Base-by-base conservation (phyloP, 1,140 invertebrate genomes). In the Brachionus plicatilis region DNA sequence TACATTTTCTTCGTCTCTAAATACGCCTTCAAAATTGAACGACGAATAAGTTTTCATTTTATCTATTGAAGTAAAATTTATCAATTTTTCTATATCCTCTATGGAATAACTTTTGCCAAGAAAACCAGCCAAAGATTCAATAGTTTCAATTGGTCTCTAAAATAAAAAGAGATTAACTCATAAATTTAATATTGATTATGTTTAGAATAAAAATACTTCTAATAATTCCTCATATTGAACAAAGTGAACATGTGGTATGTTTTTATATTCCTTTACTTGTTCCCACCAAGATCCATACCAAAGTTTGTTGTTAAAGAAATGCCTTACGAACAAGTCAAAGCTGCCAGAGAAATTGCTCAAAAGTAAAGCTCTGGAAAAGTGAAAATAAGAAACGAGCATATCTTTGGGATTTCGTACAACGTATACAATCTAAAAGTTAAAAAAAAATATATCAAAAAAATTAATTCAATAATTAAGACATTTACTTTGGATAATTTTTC, bases 261-360 rank as follows among this genome's bases (percentile, higher is more conserved):
- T 50, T 50, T 20, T 9, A 27, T 76, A 76, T 76, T 50, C 20
- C 12, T 76, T 50, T 50, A 76, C 8, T 27, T 76, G 72, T 14
- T 76, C 72, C 72, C 72, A 76, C 72, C 72, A 76, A 14, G 43
- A 27, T 76, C 72, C 72, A 29, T 27, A 76, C 72, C 72, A 76
- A 27, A 76, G 27, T 50, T 76, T 76, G 11, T 50, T 50, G 3
- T 76, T 50, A 6, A 76, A 33, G 33, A 76, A 76, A 76, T 76
- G 20, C 2, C 12, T 37, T 11, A 76, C 72, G 8, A 76, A 47
- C 12, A 50, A 27, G 9, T 76, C 72, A 50, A 76, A 76, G 14
- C 17, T 76, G 12, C 72, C 72, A 14, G 43, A 47, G 27, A 76
- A 76, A 50, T 37, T 20, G 27, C 3, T 29, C 9, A 50, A 33